These are phyloP conservation scores for Chrysaora quinquecirrha DNA, from an alignment of 30 jellyfish, hydroid and myxozoan genomes.

Conservation along the genomic window DNA sequence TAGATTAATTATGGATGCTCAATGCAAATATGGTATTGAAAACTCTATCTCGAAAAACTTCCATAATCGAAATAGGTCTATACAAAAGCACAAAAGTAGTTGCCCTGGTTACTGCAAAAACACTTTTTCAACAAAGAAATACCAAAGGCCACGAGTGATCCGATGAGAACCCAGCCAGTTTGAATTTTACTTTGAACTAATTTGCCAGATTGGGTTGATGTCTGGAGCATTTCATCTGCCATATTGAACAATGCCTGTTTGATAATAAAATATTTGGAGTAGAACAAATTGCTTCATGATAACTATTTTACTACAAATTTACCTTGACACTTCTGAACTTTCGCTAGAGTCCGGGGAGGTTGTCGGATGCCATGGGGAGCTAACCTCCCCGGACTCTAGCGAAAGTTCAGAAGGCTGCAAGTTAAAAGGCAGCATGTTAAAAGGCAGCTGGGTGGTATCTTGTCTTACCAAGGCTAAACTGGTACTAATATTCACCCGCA, in stretches of 20 bases:
- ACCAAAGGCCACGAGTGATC: conserved; percentile 93
- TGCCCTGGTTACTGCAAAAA: not conserved
- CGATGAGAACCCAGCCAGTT: conserved; percentile 97
- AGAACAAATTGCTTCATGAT: not conserved
- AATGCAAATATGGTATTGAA: not conserved
- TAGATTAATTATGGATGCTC: too few species aligned
- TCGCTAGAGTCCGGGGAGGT: too few species aligned
- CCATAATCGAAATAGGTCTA: not conserved
- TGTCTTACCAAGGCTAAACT: too few species aligned
- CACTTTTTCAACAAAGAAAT: conserved; percentile 3
- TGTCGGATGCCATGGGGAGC: too few species aligned
- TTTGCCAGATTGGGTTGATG: conserved; percentile 67
- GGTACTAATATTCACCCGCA: too few species aligned
- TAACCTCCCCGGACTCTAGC: too few species aligned
- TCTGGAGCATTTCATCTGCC: conserved; percentile 82
- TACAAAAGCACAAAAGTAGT: not conserved
- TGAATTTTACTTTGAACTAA: conserved; percentile 63
- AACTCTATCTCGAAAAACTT: not conserved
- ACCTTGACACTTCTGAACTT: too few species aligned
- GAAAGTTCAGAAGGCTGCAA: too few species aligned
- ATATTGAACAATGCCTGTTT: conserved; percentile 81
- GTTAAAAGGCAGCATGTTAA: too few species aligned
- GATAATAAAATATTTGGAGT: not conserved
- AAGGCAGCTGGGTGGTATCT: too few species aligned
- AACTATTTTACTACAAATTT: too few species aligned